These are phyloP conservation scores for Cyanoliseus patagonus DNA, from an alignment of 2,113 vertebrate species.

Conservation along the genomic window DNA sequence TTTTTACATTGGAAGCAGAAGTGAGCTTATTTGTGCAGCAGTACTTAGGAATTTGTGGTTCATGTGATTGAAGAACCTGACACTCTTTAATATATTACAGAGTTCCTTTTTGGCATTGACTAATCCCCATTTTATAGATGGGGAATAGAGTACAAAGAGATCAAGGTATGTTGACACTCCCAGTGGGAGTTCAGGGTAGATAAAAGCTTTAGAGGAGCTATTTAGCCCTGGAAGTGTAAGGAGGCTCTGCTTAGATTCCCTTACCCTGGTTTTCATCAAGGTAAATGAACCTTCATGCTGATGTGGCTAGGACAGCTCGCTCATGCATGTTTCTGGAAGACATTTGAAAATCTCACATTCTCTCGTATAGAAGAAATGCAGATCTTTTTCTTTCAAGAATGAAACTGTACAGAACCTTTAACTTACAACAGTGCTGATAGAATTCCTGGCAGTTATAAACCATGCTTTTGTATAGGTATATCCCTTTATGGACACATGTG, in stretches of 20 bases:
- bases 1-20: neutral
- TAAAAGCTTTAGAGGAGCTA: slow-evolving; percentile 50
- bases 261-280: slow-evolving; percentile 49
- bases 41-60: slow-evolving; percentile 10
- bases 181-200: slow-evolving; percentile 39
- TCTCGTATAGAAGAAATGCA: neutral
- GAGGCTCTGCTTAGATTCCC: slow-evolving; percentile 14
- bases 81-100: slow-evolving; percentile 33
- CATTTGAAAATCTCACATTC: neutral
- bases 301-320: neutral
- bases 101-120: slow-evolving; percentile 43
- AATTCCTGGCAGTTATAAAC: neutral
- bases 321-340: neutral
- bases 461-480: neutral
- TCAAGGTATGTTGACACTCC: slow-evolving; percentile 47
- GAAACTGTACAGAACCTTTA: slow-evolving; percentile 20
- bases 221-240: neutral
- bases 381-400: slow-evolving; percentile 8
- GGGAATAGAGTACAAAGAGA: slow-evolving; percentile 37
- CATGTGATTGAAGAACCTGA: slow-evolving; percentile 30
- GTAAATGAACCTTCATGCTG: neutral
- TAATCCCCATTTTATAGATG: slow-evolving; percentile 40
- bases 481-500: neutral
- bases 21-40: neutral
- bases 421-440: neutral